Percentiles rank a stretch among this genome's conserved stretches.
Conservation (phyloP, 2,113 vertebrate genomes). For the Bolborhynchus lineola region DNA sequence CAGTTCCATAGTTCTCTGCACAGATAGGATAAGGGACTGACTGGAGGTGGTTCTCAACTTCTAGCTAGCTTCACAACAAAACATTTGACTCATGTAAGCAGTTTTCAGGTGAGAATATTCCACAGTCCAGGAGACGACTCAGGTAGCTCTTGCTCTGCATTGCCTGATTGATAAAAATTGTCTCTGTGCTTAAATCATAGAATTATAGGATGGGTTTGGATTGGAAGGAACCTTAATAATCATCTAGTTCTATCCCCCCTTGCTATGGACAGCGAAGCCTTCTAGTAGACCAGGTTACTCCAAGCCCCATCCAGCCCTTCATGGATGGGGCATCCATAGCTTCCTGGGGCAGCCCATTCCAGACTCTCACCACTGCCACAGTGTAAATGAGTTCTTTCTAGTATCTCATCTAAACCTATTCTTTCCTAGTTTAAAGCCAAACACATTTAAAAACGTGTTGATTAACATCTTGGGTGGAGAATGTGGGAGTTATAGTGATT, state of each 20-base stretch:
- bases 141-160: background rate
- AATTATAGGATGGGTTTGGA: background rate
- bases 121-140: background rate
- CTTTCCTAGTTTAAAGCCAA: background rate
- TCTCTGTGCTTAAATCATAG: background rate
- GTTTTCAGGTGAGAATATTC: background rate
- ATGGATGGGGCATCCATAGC: background rate
- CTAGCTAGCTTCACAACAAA: background rate
- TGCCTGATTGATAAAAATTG: background rate
- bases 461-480: background rate
- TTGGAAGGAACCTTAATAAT: background rate
- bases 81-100: background rate
- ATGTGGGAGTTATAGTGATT: background rate
- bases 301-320: background rate
- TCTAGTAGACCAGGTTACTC: background rate
- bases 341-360: background rate
- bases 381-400: background rate
- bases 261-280: background rate
- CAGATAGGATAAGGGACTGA: accelerated
- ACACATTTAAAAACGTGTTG: background rate
- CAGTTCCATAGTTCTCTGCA: accelerated
- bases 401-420: background rate
- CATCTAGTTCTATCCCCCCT: background rate
- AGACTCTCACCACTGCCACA: background rate
- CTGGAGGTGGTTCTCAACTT: background rate